These are phyloP conservation scores for Drosophila conformis DNA, from an alignment of 2,888 invertebrate species.

Conservation along the genomic window DNA sequence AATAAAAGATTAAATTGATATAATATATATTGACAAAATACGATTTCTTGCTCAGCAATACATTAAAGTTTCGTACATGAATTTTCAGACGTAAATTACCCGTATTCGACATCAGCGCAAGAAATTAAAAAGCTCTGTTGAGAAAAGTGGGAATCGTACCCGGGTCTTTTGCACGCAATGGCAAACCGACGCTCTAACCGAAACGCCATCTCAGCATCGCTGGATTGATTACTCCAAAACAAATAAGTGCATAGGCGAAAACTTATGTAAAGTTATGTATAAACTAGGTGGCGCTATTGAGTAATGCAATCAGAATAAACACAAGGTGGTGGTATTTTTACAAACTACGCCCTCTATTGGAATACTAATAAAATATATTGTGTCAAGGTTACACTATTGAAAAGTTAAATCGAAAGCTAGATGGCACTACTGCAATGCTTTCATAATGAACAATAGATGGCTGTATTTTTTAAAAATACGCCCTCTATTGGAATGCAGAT, in stretches of 20 bases:
- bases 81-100: constrained; percentile 85
- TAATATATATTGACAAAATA: constrained; percentile 13
- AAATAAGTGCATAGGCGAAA: neutral
- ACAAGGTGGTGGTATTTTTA: constrained; percentile 24
- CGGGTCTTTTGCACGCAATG: neutral
- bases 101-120: constrained; percentile 81
- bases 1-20: neutral
- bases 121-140: constrained; percentile 45
- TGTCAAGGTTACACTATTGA: neutral
- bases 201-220: constrained; percentile 34
- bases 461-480: too few species aligned
- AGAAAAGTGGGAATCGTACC: constrained; percentile 36
- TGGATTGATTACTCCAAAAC: rapidly evolving
- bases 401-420: too few species aligned
- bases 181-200: constrained; percentile 6
- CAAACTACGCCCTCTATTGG: too few species aligned
- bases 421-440: too few species aligned
- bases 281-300: constrained; percentile 21
- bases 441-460: too few species aligned
- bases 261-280: neutral
- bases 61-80: constrained; percentile 69
- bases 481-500: too few species aligned
- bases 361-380: neutral
- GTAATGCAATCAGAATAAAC: neutral
- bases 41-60: constrained; percentile 77